phyloP scores from a whole-genome alignment of 2,113 vertebrate species.

The Ia io region DNA sequence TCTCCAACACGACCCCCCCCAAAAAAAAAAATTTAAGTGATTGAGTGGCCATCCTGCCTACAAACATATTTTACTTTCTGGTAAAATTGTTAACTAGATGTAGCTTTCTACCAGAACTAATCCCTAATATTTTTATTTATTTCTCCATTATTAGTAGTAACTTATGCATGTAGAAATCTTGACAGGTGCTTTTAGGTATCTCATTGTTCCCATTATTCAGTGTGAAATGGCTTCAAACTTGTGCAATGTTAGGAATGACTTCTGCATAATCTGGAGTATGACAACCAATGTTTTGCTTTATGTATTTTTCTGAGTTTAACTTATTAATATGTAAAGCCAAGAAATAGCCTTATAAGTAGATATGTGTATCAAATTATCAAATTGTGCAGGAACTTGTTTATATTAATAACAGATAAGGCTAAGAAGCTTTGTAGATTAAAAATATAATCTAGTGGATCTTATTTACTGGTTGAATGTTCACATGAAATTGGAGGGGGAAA shows the following conservation, averaged over 20 bases:
- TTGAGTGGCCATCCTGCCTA: not conserved
- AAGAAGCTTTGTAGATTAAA: not conserved
- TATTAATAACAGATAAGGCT: constrained; percentile 10
- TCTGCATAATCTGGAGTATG: not conserved
- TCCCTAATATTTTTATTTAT: constrained; percentile 25
- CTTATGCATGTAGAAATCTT: not conserved
- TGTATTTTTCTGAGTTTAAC: constrained; percentile 28
- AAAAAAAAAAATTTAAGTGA: not conserved
- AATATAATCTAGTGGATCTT: not conserved
- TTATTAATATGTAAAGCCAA: constrained; percentile 13
- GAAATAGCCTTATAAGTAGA: constrained; percentile 29
- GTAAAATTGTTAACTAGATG: not conserved
- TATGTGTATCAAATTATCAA: constrained; percentile 8
- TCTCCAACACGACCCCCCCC: too few relatives aligned
- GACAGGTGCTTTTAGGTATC: not conserved
- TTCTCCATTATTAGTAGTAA: not conserved
- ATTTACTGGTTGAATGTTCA: not conserved
- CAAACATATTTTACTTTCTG: constrained; percentile 33
- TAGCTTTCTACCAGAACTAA: not conserved
- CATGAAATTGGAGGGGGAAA: not conserved
- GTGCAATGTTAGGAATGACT: not conserved
- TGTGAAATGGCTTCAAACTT: not conserved
- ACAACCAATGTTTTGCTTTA: not conserved
- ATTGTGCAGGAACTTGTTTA: not conserved
- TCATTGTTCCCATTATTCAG: not conserved